Conservation (phyloP, 37 sponge, comb jelly and placozoan species). For the Aphrocallistes beatrix region DNA sequence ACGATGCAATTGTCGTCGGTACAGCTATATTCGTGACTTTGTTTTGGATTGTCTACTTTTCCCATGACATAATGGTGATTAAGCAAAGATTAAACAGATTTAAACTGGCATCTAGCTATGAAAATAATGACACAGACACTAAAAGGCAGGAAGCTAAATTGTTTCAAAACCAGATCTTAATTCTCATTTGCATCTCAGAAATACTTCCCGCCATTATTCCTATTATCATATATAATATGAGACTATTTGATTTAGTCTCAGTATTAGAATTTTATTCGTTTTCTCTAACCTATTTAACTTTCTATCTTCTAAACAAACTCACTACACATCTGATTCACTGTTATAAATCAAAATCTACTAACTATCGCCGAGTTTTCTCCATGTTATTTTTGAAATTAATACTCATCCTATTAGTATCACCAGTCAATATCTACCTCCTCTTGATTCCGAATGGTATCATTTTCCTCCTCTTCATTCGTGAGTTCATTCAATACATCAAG, state of each 20-base stretch:
- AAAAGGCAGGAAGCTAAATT: neutral
- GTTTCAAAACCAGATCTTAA: neutral
- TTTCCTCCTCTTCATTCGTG: neutral
- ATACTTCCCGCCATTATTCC: neutral
- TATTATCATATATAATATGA: neutral
- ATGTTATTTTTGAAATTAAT: neutral
- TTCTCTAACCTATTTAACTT: neutral
- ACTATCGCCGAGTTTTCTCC: neutral
- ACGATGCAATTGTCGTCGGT: neutral
- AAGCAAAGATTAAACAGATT: neutral
- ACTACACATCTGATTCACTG: neutral
- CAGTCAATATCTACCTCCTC: neutral
- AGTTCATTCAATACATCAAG: neutral
- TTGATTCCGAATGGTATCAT: neutral
- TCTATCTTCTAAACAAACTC: neutral
- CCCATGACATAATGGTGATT: neutral
- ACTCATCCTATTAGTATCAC: neutral
- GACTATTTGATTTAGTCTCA: neutral
- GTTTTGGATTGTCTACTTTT: neutral
- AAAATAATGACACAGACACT: neutral
- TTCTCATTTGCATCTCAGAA: neutral
- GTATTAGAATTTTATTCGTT: neutral
- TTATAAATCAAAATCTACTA: neutral
- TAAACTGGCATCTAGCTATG: neutral
- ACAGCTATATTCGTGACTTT: neutral